A percentile compares a stretch with the other conserved stretches of the same genome.
Evolutionary conservation across 2,888 invertebrate species (phyloP).

Genomic region (Troglohyphantes excavatus): DNA sequence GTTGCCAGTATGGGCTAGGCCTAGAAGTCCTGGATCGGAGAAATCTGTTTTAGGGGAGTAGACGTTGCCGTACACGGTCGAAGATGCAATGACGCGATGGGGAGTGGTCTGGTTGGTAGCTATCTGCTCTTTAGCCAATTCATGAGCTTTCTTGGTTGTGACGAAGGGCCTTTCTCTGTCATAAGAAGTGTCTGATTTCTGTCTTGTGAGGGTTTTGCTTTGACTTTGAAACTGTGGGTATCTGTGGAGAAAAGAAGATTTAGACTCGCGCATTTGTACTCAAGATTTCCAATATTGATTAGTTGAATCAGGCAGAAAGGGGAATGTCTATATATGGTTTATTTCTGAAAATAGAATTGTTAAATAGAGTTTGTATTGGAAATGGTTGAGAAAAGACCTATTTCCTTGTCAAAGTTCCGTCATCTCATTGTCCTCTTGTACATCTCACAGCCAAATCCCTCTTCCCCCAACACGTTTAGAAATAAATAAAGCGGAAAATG

Average conservation of each 20-base stretch:
- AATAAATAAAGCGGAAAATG: too few relatives aligned
- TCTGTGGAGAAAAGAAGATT: constrained; percentile 17
- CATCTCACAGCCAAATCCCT: too few relatives aligned
- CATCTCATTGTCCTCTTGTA: too few relatives aligned
- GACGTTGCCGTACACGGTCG: constrained; percentile 75
- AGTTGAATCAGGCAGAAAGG: too few relatives aligned
- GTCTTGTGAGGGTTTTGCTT: constrained; percentile 80
- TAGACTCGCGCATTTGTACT: too few relatives aligned
- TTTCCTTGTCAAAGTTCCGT: too few relatives aligned
- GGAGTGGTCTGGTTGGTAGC: constrained; percentile 80
- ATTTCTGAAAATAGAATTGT: too few relatives aligned
- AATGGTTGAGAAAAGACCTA: too few relatives aligned
- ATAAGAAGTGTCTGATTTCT: constrained; percentile 82
- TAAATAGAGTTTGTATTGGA: too few relatives aligned
- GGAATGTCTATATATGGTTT: too few relatives aligned
- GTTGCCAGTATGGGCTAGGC: constrained; percentile 41
- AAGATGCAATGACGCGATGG: constrained; percentile 77
- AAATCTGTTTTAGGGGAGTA: constrained; percentile 69
- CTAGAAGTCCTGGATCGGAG: constrained; percentile 59
- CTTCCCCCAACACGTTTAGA: too few relatives aligned
- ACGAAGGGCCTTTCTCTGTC: constrained; percentile 87
- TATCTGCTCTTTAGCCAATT: constrained; percentile 82
- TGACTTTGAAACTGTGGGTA: constrained; percentile 79
- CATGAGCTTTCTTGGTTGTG: constrained; percentile 86
- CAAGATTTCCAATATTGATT: too few relatives aligned